These are phyloP conservation scores for Seira ritae DNA, from an alignment of 2,888 invertebrate genomes.

Conservation along the genomic window DNA sequence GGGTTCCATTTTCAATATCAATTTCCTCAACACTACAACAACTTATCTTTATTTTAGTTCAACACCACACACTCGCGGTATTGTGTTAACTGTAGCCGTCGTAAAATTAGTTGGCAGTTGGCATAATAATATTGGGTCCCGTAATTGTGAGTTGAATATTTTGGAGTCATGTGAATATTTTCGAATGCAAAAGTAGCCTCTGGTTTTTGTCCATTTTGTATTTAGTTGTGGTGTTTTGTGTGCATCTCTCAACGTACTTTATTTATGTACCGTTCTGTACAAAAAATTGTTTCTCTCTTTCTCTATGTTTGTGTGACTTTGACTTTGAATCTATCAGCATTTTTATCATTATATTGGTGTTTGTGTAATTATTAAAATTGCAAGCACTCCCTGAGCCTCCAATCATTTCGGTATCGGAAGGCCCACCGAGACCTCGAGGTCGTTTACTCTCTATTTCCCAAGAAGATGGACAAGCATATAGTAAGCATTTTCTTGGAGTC, in stretches of 20 bases:
- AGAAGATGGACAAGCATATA: constrained; percentile 72
- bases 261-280: neutral
- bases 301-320: constrained; percentile 17
- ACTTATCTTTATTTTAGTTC: no score
- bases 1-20: no score
- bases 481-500: constrained; percentile 66
- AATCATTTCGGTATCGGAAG: constrained; percentile 65
- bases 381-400: constrained; percentile 65
- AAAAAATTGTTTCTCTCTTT: neutral
- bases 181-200: constrained; percentile 39
- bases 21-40: no score
- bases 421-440: constrained; percentile 68
- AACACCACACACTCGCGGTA: no score
- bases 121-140: neutral
- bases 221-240: constrained; percentile 15
- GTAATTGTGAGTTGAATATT: constrained; percentile 10
- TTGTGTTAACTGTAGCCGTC: no score
- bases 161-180: constrained; percentile 34
- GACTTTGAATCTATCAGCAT: neutral
- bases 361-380: constrained; percentile 65
- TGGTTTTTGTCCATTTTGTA: constrained; percentile 28
- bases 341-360: constrained; percentile 28
- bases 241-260: neutral
- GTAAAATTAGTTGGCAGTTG: neutral
- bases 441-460: constrained; percentile 70